These are phyloP conservation scores for Orientallactaga bullata DNA, from an alignment of 2,113 vertebrate genomes.

Conservation along the genomic window DNA sequence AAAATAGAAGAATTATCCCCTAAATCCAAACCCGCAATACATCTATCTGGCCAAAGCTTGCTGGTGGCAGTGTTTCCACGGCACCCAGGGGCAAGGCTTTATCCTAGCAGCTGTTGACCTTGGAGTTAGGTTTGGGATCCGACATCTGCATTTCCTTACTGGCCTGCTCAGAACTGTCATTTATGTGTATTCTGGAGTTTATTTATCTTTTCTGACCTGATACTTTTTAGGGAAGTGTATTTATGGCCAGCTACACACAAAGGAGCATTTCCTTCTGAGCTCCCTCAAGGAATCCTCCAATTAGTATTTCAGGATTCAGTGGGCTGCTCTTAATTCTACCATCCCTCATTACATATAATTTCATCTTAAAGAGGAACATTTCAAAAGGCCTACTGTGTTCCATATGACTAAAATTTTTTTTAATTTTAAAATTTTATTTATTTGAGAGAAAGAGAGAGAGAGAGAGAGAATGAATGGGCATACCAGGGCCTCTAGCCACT, in stretches of 20 bases:
- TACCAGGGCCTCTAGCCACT: too few relatives aligned
- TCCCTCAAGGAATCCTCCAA: background rate
- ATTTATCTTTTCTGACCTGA: background rate
- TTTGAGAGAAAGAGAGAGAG: too few relatives aligned
- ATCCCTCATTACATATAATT: background rate
- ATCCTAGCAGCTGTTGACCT: background rate
- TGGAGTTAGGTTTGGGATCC: background rate
- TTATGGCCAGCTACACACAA: background rate
- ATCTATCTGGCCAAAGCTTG: background rate
- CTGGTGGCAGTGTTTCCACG: background rate
- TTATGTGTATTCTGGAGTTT: background rate
- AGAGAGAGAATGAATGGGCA: too few relatives aligned
- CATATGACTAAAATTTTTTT: background rate
- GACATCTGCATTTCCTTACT: background rate
- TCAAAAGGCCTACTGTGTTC: background rate
- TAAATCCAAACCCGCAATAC: background rate
- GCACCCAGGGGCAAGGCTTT: background rate
- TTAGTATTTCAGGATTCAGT: background rate
- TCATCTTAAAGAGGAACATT: constrained; percentile 32
- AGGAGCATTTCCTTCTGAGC: background rate
- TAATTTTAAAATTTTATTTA: too few relatives aligned
- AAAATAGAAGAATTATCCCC: constrained; percentile 54
- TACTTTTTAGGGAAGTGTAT: constrained; percentile 20
- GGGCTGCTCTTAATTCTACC: background rate
- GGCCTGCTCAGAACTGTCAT: background rate